These are phyloP conservation scores for Oncorhynchus gorbuscha DNA, from an alignment of 2,113 vertebrate genomes.

Conservation along the genomic window DNA sequence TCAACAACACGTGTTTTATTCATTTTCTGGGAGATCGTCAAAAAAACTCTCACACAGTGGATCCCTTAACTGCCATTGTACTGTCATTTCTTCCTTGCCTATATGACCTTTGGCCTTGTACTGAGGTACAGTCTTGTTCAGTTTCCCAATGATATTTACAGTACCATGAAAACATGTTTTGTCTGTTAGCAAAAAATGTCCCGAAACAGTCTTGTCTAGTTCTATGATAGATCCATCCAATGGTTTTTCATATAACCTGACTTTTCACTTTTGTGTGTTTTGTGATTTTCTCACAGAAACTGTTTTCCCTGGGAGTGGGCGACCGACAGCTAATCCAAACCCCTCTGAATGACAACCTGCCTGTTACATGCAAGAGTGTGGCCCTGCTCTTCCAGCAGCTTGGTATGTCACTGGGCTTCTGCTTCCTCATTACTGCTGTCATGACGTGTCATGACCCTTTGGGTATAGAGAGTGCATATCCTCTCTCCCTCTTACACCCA, in stretches of 20 bases:
- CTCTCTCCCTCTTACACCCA: too few species aligned
- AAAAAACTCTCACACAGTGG: not conserved
- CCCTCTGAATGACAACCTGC: conserved; percentile 89
- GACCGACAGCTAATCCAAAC: conserved; percentile 96
- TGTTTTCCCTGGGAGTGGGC: conserved; percentile 95
- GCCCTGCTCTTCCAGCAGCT: conserved; percentile 96
- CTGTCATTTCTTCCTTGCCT: not conserved
- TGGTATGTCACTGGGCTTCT: conserved; percentile 75
- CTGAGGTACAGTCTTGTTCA: too few species aligned
- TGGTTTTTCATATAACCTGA: not conserved
- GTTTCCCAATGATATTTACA: too few species aligned
- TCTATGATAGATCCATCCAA: not conserved
- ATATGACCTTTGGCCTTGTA: not conserved
- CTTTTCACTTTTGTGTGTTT: not conserved
- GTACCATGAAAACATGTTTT: too few species aligned
- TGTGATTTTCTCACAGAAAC: conserved; percentile 77
- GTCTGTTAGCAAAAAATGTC: not conserved
- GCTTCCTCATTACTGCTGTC: not conserved
- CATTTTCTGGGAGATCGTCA: conserved; percentile 6
- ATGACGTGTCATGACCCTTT: too few species aligned
- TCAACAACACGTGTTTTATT: conserved; percentile 13
- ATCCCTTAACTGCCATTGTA: not conserved
- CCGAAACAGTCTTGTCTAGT: conserved; percentile 15
- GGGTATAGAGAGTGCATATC: too few species aligned
- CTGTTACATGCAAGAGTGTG: conserved; percentile 91